Evolutionary conservation across 2,113 vertebrate species (phyloP), one percentile per base, ranked within the genome.

Genomic region (Ibidorhyncha struthersii): DNA sequence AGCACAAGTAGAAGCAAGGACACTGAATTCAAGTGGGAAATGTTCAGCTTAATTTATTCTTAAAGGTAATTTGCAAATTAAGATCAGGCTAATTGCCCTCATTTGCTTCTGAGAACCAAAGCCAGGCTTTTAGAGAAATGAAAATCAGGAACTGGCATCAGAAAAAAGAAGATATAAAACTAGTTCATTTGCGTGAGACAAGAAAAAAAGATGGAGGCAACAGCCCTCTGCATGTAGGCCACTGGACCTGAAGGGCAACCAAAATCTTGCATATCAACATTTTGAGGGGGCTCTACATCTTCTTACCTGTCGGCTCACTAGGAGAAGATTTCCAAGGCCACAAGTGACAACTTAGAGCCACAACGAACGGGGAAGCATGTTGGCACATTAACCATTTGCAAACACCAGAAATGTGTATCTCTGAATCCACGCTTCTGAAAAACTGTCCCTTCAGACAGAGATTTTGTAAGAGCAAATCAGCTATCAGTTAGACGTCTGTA

Each of bases 131-230:
- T 40, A 61, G 78, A 87, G 96, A 95, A 97, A 91, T 65, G 30
- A 94, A 58, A 96, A 94, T 81, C 25, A 32, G 82, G 86, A 97
- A 97, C 65, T n/a, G 36, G n/a, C 52, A 87, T 36, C 27, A 85
- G 34, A 93, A 95, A 78, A 86, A 58, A 66, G 90, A 95, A 96
- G 70, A 43, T 20, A 56, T 2, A 89, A 69, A 85, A 76, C 47
- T 1, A 62, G 21, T 49, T 72, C 6, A 69, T 96, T 88, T 96
- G 53, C 90, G 72, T 65, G 15, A 85, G 23, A 45, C 36, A 14
- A 73, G 32, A 72, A 93, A 72, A 72, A 80, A 93, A 29, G 30
- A 6, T n/a, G 29, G 25, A 89, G 13, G 23, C 41, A 67, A 83
- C 11, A 73, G 29, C 8, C 14, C 17, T 74, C n/a, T 47, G 41